Evolutionary conservation across 2,113 vertebrate species (phyloP).

Genomic region (Octodon degus): DNA sequence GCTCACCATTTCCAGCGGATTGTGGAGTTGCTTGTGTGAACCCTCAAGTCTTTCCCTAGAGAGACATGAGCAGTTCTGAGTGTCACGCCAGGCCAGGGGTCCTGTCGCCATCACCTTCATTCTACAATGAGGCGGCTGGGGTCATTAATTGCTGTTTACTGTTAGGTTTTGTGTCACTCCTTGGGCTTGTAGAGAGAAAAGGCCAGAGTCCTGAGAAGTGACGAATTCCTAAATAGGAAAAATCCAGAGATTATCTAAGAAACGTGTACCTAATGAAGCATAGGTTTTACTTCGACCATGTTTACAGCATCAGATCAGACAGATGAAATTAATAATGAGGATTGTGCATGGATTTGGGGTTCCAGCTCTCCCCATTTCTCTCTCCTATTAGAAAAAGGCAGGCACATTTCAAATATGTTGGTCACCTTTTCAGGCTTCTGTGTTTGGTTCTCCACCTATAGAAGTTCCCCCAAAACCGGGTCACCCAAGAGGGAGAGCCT

Average conservation of each 20-base stretch:
- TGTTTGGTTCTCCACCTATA: not conserved
- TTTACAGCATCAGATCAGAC: not conserved
- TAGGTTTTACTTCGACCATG: conserved; percentile 6
- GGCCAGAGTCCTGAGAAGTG: not conserved
- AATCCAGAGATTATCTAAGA: conserved; percentile 25
- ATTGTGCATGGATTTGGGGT: not conserved
- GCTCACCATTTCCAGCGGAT: conserved; percentile 56
- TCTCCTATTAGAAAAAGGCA: not conserved
- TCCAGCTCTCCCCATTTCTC: not conserved
- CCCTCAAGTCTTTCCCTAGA: conserved; percentile 50
- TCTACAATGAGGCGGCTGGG: conserved; percentile 25
- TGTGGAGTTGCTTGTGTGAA: conserved; percentile 47
- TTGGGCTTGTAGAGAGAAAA: conserved; percentile 60
- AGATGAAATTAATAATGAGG: conserved; percentile 20
- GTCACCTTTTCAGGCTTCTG: not conserved
- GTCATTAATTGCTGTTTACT: conserved; percentile 70
- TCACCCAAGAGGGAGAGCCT: not conserved
- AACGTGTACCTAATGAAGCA: not conserved
- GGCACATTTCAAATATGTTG: not conserved
- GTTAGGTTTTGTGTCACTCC: conserved; percentile 54
- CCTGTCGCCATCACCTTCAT: conserved; percentile 65
- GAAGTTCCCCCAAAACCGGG: not conserved
- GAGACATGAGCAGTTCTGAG: conserved; percentile 48
- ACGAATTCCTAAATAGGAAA: conserved; percentile 44
- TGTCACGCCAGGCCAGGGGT: conserved; percentile 56